These are phyloP conservation scores for Apamea anceps DNA, from an alignment of 2,888 invertebrate species.

Conservation along the genomic window DNA sequence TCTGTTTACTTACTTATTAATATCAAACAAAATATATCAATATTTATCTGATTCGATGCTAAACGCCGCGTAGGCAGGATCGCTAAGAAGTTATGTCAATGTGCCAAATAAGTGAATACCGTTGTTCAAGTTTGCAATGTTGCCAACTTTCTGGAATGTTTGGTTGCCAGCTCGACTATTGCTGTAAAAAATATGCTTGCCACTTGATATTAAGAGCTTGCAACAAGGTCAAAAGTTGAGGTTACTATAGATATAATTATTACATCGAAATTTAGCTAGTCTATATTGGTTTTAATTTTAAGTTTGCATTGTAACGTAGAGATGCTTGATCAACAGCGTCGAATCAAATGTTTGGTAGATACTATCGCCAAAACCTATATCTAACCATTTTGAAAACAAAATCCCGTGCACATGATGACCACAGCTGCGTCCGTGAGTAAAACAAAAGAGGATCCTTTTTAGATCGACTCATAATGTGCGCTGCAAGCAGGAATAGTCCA, in stretches of 20 bases:
- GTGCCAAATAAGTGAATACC: conserved; percentile 41
- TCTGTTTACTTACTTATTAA: neutral
- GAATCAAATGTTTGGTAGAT: neutral
- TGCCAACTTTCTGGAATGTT: conserved; percentile 38
- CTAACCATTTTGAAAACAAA: no score
- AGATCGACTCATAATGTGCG: no score
- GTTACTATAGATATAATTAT: neutral
- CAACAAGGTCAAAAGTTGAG: conserved; percentile 6
- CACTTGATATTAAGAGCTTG: neutral
- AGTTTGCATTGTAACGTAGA: neutral
- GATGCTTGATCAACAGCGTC: neutral
- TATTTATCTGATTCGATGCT: conserved; percentile 27
- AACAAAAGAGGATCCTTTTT: no score
- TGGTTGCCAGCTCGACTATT: conserved; percentile 20
- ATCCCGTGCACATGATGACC: no score
- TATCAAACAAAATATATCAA: conserved; percentile 13
- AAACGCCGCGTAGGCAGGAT: conserved; percentile 36
- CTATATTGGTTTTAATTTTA: neutral
- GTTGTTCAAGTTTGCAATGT: conserved; percentile 29
- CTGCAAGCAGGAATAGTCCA: no score
- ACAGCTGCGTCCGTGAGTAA: no score
- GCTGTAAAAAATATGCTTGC: conserved; percentile 26
- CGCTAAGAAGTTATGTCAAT: conserved; percentile 55
- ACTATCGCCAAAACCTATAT: no score
- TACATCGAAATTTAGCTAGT: neutral